Evolutionary conservation across 2,113 vertebrate species (phyloP).

Genomic region (Hystrix cristata): DNA sequence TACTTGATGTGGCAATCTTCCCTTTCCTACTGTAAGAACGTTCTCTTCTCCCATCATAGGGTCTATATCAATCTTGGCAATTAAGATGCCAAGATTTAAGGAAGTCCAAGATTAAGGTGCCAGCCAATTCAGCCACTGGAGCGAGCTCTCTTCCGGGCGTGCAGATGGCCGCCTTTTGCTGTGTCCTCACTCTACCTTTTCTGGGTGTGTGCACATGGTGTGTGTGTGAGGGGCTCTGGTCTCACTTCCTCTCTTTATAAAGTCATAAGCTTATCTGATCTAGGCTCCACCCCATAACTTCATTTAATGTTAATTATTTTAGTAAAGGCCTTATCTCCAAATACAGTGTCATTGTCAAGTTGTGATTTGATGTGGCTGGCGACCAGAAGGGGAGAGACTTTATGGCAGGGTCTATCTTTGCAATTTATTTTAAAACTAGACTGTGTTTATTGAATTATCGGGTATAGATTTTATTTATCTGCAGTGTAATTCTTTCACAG

Average conservation of each 20-base stretch:
- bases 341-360: not conserved
- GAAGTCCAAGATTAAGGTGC: not conserved
- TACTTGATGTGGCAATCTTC: not conserved
- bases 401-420: not conserved
- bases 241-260: not conserved
- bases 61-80: not conserved
- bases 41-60: not conserved
- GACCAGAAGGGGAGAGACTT: not conserved
- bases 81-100: not conserved
- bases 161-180: not conserved
- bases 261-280: not conserved
- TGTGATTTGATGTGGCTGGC: not conserved
- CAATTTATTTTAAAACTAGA: conserved; percentile 19
- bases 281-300: not conserved
- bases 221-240: not conserved
- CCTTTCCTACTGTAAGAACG: not conserved
- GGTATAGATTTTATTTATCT: conserved; percentile 55
- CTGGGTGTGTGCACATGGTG: not conserved
- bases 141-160: not conserved
- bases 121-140: not conserved
- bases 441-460: conserved; percentile 10
- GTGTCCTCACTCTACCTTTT: not conserved
- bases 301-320: not conserved
- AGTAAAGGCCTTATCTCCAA: not conserved
- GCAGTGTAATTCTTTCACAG: not conserved